phyloP scores from a whole-genome alignment of 2,888 invertebrate species.

The Pterostichus madidus region DNA sequence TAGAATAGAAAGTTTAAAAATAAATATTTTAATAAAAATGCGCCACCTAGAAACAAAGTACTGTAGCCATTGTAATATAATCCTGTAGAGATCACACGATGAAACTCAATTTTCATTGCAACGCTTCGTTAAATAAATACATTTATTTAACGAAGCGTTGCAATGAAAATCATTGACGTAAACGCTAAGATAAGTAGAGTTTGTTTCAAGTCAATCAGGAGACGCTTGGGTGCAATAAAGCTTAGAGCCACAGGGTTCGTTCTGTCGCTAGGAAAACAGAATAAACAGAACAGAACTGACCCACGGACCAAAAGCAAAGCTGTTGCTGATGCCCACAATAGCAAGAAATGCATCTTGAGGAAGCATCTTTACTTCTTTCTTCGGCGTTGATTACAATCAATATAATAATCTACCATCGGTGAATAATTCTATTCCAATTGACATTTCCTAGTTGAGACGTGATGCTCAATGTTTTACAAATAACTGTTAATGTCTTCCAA shows the following conservation, averaged over 20 bases:
- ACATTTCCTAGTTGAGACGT: slow-evolving; percentile 31
- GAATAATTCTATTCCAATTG: slow-evolving; percentile 40
- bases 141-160: slow-evolving; percentile 64
- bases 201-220: slow-evolving; percentile 66
- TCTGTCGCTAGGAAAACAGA: slow-evolving; percentile 24
- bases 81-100: slow-evolving; percentile 51
- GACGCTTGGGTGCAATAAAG: slow-evolving; percentile 43
- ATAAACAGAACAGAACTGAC: slow-evolving; percentile 10
- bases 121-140: slow-evolving; percentile 62
- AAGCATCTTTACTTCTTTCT: slow-evolving; percentile 39
- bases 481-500: slow-evolving; percentile 32
- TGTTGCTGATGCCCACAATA: slow-evolving; percentile 25
- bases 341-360: slow-evolving; percentile 19
- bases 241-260: slow-evolving; percentile 31
- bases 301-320: slow-evolving; percentile 10
- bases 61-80: slow-evolving; percentile 25
- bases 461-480: slow-evolving; percentile 15
- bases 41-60: background rate
- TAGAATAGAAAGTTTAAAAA: background rate
- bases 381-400: slow-evolving; percentile 45
- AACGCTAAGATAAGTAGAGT: slow-evolving; percentile 39
- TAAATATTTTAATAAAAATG: background rate
- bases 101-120: slow-evolving; percentile 40
- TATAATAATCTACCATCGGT: slow-evolving; percentile 43
- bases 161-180: slow-evolving; percentile 61